These are phyloP conservation scores for Petroica traversi DNA, from an alignment of 2,113 vertebrate genomes.

Conservation along the genomic window DNA sequence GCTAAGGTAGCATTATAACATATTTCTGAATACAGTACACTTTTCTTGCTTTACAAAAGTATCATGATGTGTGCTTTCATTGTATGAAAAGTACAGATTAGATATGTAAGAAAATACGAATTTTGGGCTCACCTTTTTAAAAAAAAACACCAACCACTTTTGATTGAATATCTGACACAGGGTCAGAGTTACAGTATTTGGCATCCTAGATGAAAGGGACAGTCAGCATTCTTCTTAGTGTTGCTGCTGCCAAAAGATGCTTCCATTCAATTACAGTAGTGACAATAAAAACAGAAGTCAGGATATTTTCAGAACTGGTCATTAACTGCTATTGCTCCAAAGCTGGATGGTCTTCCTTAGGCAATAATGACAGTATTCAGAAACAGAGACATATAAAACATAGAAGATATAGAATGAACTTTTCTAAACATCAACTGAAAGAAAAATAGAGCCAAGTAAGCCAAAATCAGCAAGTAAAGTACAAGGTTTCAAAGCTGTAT, in stretches of 20 bases:
- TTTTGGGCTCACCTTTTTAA: background rate
- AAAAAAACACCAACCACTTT: background rate
- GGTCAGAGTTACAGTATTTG: background rate
- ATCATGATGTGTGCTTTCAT: background rate
- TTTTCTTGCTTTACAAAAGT: background rate
- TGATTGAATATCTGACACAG: background rate
- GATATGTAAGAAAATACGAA: background rate
- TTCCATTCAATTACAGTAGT: background rate
- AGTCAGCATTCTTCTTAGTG: background rate
- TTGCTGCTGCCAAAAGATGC: background rate
- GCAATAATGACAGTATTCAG: too few species aligned
- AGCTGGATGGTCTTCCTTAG: background rate
- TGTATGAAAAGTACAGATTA: background rate
- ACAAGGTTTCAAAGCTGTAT: background rate
- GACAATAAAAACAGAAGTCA: background rate
- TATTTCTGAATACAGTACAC: background rate
- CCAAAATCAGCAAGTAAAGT: background rate
- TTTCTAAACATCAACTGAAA: background rate
- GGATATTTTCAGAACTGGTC: background rate
- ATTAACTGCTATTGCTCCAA: background rate
- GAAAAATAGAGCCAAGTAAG: background rate
- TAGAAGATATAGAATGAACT: accelerated
- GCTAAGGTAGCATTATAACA: background rate
- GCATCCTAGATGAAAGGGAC: background rate
- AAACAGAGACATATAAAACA: background rate